Conservation (phyloP, 2,888 invertebrate genomes). For the Trachelus iudaicus region DNA sequence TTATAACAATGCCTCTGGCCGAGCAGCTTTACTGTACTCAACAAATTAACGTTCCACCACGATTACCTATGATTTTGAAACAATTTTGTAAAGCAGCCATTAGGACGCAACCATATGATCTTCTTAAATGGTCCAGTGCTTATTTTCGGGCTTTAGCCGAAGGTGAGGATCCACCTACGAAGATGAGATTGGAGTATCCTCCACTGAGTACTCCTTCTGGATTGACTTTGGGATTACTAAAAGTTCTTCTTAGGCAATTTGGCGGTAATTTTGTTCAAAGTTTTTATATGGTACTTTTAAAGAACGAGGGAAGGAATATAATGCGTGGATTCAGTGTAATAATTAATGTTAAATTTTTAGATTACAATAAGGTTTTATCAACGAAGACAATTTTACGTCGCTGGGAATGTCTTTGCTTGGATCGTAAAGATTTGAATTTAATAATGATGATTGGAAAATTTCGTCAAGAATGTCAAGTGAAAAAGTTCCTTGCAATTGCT, state of each 20-base stretch:
- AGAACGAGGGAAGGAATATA: not conserved
- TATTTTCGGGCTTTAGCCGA: slow-evolving; percentile 84
- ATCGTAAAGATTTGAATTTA: slow-evolving; percentile 73
- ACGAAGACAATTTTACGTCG: slow-evolving; percentile 65
- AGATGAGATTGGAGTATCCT: slow-evolving; percentile 81
- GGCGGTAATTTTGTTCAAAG: slow-evolving; percentile 47
- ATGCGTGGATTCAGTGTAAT: not conserved
- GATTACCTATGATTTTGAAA: slow-evolving; percentile 84
- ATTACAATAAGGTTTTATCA: slow-evolving; percentile 57
- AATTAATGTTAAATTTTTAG: slow-evolving; percentile 21
- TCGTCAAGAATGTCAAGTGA: slow-evolving; percentile 74
- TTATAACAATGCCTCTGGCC: slow-evolving; percentile 59
- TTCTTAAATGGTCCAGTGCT: slow-evolving; percentile 84
- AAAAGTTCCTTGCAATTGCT: slow-evolving; percentile 80
- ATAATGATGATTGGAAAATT: slow-evolving; percentile 80
- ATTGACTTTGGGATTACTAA: slow-evolving; percentile 82
- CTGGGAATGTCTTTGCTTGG: slow-evolving; percentile 77
- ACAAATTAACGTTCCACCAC: slow-evolving; percentile 86
- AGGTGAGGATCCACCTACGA: slow-evolving; percentile 83
- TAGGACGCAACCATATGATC: slow-evolving; percentile 87
- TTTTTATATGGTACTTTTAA: not conserved
- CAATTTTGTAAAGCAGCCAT: slow-evolving; percentile 93
- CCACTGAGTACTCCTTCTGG: slow-evolving; percentile 77
- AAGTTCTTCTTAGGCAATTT: slow-evolving; percentile 82
- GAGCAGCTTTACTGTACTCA: slow-evolving; percentile 83